These are phyloP conservation scores for Nemapogon koenigi DNA, from an alignment of 2,888 invertebrate species.

Conservation along the genomic window DNA sequence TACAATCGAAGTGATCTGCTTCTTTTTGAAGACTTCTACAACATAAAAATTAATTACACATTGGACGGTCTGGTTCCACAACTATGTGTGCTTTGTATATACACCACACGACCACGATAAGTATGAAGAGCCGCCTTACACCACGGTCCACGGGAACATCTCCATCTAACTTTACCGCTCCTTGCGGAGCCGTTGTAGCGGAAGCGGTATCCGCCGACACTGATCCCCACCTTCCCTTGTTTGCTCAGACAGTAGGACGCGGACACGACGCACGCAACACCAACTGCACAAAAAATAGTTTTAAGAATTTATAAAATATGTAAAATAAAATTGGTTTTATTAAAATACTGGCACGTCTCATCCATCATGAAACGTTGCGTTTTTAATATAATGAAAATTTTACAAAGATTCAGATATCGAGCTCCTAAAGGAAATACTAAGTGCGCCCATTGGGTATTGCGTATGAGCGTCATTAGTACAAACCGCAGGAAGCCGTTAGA, in stretches of 20 bases:
- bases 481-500: too few species aligned
- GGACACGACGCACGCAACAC: constrained; percentile 44
- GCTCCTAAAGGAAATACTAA: too few species aligned
- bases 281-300: constrained; percentile 29
- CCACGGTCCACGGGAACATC: constrained; percentile 55
- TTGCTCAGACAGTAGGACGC: constrained; percentile 59
- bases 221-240: constrained; percentile 59
- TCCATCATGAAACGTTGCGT: too few species aligned
- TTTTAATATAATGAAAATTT: too few species aligned
- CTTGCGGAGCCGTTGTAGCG: constrained; percentile 54
- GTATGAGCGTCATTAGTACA: too few species aligned
- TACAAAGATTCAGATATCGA: too few species aligned
- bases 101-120: constrained; percentile 48
- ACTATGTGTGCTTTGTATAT: constrained; percentile 51
- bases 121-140: constrained; percentile 56
- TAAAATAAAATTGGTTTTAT: too few species aligned
- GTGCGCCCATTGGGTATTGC: too few species aligned
- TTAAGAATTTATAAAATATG: too few species aligned
- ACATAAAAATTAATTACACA: not conserved
- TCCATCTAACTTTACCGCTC: constrained; percentile 54
- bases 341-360: too few species aligned
- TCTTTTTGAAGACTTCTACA: too few species aligned
- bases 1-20: too few species aligned
- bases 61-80: constrained; percentile 49
- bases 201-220: constrained; percentile 52